Percentiles rank a stretch among this genome's conserved stretches.
These are phyloP conservation scores for Margarornis squamiger DNA, from an alignment of 2,797 vertebrate genomes.

Conservation along the genomic window DNA sequence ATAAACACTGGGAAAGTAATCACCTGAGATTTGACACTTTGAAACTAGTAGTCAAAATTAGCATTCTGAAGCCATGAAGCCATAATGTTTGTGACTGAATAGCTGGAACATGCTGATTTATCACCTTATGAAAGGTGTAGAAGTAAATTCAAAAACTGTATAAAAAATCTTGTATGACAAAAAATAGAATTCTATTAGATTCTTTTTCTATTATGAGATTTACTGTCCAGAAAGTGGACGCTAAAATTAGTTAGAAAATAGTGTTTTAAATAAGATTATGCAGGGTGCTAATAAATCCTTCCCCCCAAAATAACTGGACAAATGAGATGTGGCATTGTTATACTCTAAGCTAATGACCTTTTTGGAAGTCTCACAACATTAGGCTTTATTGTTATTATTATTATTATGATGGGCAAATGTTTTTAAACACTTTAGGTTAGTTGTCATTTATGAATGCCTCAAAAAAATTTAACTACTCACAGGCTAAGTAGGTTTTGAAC, in stretches of 20 bases:
- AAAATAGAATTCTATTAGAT: not conserved
- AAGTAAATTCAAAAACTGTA: conserved; percentile 9
- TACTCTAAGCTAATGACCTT: not conserved
- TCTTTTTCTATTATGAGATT: not conserved
- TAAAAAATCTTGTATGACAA: not conserved
- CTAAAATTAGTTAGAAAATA: not conserved
- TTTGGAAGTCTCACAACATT: not conserved
- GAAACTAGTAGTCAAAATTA: conserved; percentile 6
- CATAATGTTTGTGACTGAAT: not conserved
- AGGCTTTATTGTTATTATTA: not conserved
- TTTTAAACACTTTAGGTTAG: not conserved
- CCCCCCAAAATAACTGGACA: not conserved
- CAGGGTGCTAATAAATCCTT: not conserved
- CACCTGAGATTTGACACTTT: conserved; percentile 7
- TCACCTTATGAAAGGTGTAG: not conserved
- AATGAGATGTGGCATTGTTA: not conserved
- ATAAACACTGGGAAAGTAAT: conserved; percentile 18
- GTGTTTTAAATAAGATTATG: not conserved
- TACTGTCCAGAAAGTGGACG: not conserved
- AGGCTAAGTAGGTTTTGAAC: not conserved
- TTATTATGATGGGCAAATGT: not conserved
- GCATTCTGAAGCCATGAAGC: not conserved
- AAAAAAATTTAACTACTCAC: not conserved
- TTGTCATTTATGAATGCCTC: not conserved
- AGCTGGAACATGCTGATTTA: conserved; percentile 36